These are phyloP conservation scores for Erebia ligea DNA, from an alignment of 2,888 invertebrate genomes.

Conservation along the genomic window DNA sequence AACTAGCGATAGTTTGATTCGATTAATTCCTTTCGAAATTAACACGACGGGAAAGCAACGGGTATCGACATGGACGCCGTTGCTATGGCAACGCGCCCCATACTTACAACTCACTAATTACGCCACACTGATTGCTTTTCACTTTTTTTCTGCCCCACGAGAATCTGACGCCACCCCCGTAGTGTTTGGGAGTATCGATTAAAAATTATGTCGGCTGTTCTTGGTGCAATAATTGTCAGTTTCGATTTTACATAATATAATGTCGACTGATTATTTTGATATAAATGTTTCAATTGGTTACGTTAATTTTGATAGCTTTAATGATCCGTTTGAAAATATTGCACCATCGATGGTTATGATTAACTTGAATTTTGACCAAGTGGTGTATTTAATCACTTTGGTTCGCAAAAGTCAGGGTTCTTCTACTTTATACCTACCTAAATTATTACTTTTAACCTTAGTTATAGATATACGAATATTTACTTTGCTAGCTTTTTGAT, in stretches of 20 bases:
- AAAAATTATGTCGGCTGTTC: slow-evolving; percentile 43
- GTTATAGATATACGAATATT: no score
- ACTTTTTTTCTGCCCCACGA: slow-evolving; percentile 80
- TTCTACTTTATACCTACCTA: no score
- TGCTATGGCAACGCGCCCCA: slow-evolving; percentile 78
- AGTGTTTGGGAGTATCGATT: slow-evolving; percentile 51
- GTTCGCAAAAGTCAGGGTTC: no score
- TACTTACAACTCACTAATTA: slow-evolving; percentile 83
- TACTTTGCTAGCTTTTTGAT: no score
- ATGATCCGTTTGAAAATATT: no score
- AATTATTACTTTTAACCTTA: no score
- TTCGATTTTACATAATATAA: neutral
- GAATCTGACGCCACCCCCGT: slow-evolving; percentile 77
- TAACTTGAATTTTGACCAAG: no score
- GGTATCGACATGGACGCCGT: slow-evolving; percentile 76
- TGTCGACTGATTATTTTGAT: neutral
- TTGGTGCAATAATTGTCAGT: slow-evolving; percentile 45
- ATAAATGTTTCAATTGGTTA: no score
- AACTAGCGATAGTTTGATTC: slow-evolving; percentile 72
- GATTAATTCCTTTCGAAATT: slow-evolving; percentile 80
- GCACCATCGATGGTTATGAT: no score
- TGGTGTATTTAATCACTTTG: no score
- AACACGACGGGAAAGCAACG: slow-evolving; percentile 76
- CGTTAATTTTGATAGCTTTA: no score
- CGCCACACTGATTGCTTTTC: slow-evolving; percentile 83